These are phyloP conservation scores for Microctenopoma stevenorrisi DNA, from an alignment of 2,797 vertebrate genomes.

Conservation along the genomic window DNA sequence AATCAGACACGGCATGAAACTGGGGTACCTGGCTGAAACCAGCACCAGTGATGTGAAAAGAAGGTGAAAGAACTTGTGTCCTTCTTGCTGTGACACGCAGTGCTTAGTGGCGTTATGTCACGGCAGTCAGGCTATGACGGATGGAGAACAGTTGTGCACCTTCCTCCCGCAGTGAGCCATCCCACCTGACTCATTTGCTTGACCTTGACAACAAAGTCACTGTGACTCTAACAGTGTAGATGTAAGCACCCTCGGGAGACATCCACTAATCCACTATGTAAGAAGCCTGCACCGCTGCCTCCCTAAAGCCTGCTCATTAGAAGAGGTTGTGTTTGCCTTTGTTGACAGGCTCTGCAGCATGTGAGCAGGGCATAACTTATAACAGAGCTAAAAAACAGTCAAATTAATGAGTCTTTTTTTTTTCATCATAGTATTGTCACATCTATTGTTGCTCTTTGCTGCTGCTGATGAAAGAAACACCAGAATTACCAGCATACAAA, in stretches of 20 bases:
- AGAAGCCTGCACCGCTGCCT: constrained; percentile 41
- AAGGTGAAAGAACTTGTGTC: constrained; percentile 52
- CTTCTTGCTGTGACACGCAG: constrained; percentile 51
- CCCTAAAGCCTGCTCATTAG: constrained; percentile 66
- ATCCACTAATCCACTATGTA: constrained; percentile 54
- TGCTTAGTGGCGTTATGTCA: constrained; percentile 47
- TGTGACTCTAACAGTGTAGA: constrained; percentile 63
- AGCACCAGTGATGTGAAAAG: constrained; percentile 6
- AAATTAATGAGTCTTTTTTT: constrained; percentile 42
- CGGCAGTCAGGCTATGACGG: constrained; percentile 54
- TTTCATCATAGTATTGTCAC: constrained; percentile 8
- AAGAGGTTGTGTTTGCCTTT: constrained; percentile 55
- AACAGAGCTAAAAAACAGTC: constrained; percentile 77
- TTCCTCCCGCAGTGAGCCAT: constrained; percentile 56
- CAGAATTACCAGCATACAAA: constrained; percentile 34
- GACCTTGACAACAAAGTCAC: constrained; percentile 74
- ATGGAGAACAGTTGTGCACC: constrained; percentile 58
- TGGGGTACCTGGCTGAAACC: constrained; percentile 17
- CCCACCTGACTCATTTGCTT: constrained; percentile 79
- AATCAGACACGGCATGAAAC: constrained; percentile 4
- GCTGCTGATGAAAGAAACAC: constrained; percentile 22
- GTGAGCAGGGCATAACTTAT: constrained; percentile 76
- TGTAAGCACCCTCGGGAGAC: constrained; percentile 67
- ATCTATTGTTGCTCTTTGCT: constrained; percentile 26
- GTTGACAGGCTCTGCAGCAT: constrained; percentile 79